Evolutionary conservation across 2,113 vertebrate genomes (phyloP).

Genomic region (Petrocephalus microphthalmus): DNA sequence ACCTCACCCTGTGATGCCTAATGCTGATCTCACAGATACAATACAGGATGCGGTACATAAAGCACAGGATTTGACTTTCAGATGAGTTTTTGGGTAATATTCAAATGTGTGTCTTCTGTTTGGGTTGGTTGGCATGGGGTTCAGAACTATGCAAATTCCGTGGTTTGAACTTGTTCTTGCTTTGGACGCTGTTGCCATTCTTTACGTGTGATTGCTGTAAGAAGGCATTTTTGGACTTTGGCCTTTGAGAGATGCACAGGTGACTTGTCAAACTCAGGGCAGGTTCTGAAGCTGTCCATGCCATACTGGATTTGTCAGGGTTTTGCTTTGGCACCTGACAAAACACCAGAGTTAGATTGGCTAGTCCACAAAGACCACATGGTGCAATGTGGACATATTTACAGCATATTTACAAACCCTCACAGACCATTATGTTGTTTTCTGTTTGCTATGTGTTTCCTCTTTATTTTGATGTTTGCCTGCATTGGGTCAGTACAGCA

Average conservation of each 20-base stretch:
- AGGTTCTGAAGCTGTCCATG: background rate
- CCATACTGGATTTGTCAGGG: background rate
- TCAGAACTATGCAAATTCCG: background rate
- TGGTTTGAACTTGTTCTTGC: background rate
- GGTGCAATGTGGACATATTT: background rate
- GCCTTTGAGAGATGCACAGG: background rate
- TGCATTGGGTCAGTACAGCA: background rate
- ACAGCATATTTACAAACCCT: background rate
- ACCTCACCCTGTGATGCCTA: background rate
- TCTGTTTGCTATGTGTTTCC: background rate
- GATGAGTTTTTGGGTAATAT: background rate
- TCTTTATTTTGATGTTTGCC: background rate
- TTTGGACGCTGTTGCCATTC: background rate
- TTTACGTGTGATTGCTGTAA: background rate
- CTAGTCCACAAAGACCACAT: background rate
- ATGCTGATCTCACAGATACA: background rate
- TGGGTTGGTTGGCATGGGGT: background rate
- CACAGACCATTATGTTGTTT: background rate
- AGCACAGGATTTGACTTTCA: background rate
- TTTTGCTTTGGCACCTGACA: background rate
- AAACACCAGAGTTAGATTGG: background rate
- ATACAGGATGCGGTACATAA: background rate
- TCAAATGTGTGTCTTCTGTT: background rate
- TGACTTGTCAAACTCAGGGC: background rate
- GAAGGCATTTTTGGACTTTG: background rate